Conservation (phyloP, 2,888 invertebrate species). For the Caenorhabditis parvicauda region DNA sequence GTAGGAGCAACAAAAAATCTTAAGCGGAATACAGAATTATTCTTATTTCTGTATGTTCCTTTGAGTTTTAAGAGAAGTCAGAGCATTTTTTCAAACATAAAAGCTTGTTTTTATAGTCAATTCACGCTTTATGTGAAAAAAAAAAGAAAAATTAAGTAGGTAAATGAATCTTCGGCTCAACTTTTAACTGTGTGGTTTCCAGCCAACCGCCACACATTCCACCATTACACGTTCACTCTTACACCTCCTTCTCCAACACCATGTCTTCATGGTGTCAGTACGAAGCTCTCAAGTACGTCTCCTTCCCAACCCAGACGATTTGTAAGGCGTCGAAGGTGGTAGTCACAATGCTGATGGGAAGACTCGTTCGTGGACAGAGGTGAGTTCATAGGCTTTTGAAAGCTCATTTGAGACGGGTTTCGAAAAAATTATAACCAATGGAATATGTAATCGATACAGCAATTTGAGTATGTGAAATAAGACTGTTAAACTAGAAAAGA, state of each 20-base stretch:
- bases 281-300: constrained; percentile 95
- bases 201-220: constrained; percentile 74
- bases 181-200: no score
- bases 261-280: constrained; percentile 99
- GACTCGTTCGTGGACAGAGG: constrained; percentile 75
- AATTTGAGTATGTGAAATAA: no score
- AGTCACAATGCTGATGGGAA: constrained; percentile 97
- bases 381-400: no score
- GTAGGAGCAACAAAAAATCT: no score
- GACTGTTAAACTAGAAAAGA: no score
- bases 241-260: constrained; percentile 92
- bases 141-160: constrained; percentile 5
- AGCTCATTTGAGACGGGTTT: no score
- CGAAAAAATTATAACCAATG: no score
- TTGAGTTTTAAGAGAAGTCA: no score
- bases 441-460: no score
- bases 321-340: constrained; percentile 98
- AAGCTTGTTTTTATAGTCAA: neutral
- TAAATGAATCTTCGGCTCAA: no score
- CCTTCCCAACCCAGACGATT: constrained; percentile 80
- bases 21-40: no score
- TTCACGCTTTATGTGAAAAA: neutral
- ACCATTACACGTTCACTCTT: constrained; percentile 90
- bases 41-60: no score
- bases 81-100: neutral